These are phyloP conservation scores for Drosophila tani DNA, from an alignment of 1,140 invertebrate genomes.

Conservation along the genomic window DNA sequence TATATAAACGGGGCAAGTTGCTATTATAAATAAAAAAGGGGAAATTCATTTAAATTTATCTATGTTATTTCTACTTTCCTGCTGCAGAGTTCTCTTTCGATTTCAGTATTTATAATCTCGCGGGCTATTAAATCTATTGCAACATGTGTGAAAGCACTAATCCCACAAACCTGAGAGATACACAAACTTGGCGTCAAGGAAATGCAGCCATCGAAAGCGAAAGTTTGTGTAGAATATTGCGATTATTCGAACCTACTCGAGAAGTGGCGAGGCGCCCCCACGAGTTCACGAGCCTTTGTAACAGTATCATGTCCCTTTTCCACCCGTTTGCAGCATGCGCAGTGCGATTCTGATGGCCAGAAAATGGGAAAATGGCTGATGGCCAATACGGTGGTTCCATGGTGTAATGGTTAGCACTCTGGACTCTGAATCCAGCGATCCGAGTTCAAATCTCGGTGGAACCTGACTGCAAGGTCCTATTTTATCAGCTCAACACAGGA, in stretches of 20 bases:
- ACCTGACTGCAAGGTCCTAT: conserved; percentile 85
- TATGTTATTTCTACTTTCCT: conserved; percentile 16
- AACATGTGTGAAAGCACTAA: conserved; percentile 18
- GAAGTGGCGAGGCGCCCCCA: not conserved
- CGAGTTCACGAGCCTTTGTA: not conserved
- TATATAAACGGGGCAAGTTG: conserved; percentile 16
- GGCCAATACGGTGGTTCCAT: conserved; percentile 88
- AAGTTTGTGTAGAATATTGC: conserved; percentile 3
- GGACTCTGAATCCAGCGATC: conserved; percentile 96
- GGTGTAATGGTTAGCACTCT: conserved; percentile 96
- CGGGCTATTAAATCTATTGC: conserved; percentile 22
- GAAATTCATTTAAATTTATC: conserved; percentile 28
- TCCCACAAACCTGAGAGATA: not conserved
- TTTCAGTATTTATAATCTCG: conserved; percentile 37
- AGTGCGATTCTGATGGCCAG: conserved; percentile 38
- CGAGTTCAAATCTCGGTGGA: conserved; percentile 94
- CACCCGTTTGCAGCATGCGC: conserved; percentile 56
- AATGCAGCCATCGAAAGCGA: conserved; percentile 22
- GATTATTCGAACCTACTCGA: conserved; percentile 2
- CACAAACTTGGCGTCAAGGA: not conserved
- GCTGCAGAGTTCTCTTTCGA: conserved; percentile 30
- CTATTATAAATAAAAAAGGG: conserved; percentile 33
- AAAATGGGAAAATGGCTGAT: conserved; percentile 38
- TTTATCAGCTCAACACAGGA: not conserved
- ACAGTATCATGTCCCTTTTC: conserved; percentile 4